Evolutionary conservation across 2,797 vertebrate species (phyloP).

Genomic region (Pseudocheirus occidentalis): DNA sequence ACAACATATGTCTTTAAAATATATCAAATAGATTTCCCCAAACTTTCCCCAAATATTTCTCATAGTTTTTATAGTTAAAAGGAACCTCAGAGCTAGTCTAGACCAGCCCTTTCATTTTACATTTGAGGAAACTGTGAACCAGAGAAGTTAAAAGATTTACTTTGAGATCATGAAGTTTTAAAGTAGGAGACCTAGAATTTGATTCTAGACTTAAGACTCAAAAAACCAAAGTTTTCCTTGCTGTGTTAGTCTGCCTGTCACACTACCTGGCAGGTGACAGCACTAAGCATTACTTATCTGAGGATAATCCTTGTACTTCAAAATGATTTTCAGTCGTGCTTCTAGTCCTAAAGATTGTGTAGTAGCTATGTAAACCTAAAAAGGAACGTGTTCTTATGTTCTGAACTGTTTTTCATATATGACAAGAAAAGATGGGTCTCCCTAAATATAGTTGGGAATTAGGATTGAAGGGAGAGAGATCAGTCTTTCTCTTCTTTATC

Average conservation of each 20-base stretch:
- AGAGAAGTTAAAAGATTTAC: not conserved
- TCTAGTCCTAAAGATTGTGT: not conserved
- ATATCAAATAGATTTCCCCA: not conserved
- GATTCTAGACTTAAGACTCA: not conserved
- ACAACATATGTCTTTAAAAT: not conserved
- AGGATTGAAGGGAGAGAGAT: not conserved
- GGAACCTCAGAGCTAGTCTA: not conserved
- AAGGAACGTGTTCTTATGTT: not conserved
- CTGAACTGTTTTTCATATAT: constrained; percentile 16
- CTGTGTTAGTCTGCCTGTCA: not conserved
- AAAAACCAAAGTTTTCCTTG: not conserved
- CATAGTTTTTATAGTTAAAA: not conserved
- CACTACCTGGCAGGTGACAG: not conserved
- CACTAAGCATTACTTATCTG: not conserved
- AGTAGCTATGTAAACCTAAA: not conserved
- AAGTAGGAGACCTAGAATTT: not conserved
- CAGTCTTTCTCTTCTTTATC: not conserved
- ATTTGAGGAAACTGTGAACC: not conserved
- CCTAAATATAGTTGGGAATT: not conserved
- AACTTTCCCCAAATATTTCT: not conserved
- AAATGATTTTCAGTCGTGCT: not conserved
- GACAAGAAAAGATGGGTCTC: not conserved
- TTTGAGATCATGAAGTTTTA: not conserved
- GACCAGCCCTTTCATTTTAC: not conserved
- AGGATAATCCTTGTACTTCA: not conserved